Percentiles rank a stretch among this genome's conserved stretches.
phyloP scores from a whole-genome alignment of 2,797 vertebrate genomes.

The Ciconia nigra region DNA sequence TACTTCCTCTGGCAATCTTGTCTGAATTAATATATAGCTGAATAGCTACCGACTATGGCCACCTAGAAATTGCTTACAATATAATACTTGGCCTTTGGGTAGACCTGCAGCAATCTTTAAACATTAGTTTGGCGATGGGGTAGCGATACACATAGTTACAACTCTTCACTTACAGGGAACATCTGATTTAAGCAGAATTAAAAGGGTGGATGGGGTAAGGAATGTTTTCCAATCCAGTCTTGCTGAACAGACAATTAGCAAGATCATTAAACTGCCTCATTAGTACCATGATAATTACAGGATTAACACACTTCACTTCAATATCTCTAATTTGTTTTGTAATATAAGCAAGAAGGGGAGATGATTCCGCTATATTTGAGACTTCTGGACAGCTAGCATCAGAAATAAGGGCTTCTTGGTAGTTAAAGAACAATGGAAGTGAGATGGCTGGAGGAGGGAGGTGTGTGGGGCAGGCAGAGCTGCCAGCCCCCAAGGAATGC shows the following conservation, averaged over 20 bases:
- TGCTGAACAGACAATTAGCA: constrained; percentile 46
- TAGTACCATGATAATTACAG: constrained; percentile 59
- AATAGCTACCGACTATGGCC: not conserved
- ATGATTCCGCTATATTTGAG: not conserved
- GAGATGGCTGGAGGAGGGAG: not conserved
- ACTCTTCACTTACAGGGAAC: not conserved
- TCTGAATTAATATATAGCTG: not conserved
- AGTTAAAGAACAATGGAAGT: not conserved
- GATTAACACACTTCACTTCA: constrained; percentile 56
- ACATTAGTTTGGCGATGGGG: not conserved
- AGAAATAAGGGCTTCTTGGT: not conserved
- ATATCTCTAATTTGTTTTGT: constrained; percentile 56
- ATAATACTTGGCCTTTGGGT: not conserved
- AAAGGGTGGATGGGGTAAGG: constrained; percentile 3
- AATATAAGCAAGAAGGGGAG: constrained; percentile 25
- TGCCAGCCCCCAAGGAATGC: not conserved
- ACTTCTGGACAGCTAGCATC: not conserved
- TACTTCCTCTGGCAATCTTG: not conserved
- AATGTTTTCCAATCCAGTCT: constrained; percentile 26
- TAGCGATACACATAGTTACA: not conserved
- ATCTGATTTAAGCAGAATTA: constrained; percentile 38
- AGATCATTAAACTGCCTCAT: constrained; percentile 63
- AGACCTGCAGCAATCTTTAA: constrained; percentile 32
- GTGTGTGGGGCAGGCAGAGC: not conserved
- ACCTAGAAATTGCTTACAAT: not conserved